These are phyloP conservation scores for Clarias fuscus DNA, from an alignment of 2,797 vertebrate genomes.

Conservation along the genomic window DNA sequence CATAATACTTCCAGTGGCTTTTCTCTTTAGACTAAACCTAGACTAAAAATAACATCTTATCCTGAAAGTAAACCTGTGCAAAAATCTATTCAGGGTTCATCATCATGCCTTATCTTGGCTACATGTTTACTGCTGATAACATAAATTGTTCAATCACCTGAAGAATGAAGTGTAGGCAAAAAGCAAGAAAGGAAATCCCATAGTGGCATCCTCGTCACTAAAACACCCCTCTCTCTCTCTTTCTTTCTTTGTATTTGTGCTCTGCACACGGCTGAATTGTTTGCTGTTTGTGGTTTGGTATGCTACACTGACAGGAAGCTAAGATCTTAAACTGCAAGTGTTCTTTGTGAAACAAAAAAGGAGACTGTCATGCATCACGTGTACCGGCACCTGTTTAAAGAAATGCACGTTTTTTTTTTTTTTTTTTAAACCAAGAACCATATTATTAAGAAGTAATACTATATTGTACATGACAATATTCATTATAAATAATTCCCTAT, in stretches of 20 bases:
- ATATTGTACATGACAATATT: neutral
- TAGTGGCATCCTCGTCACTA: conserved; percentile 6
- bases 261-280: conserved; percentile 30
- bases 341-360: conserved; percentile 57
- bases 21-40: neutral
- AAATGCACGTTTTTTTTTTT: conserved; percentile 39
- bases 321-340: conserved; percentile 51
- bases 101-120: conserved; percentile 3
- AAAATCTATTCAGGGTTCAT: neutral
- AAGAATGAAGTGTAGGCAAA: neutral
- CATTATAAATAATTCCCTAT: too few species aligned
- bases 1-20: neutral
- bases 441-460: neutral
- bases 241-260: neutral
- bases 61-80: neutral
- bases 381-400: conserved; percentile 61
- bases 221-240: neutral
- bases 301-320: conserved; percentile 66
- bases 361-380: conserved; percentile 58
- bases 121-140: neutral
- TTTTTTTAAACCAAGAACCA: conserved; percentile 15
- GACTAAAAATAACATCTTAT: neutral
- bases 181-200: conserved; percentile 35
- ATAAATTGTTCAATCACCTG: neutral
- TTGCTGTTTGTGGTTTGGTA: conserved; percentile 51